Base-by-base conservation (phyloP, 2,797 vertebrate species). In the Pangasius krempfi region DNA sequence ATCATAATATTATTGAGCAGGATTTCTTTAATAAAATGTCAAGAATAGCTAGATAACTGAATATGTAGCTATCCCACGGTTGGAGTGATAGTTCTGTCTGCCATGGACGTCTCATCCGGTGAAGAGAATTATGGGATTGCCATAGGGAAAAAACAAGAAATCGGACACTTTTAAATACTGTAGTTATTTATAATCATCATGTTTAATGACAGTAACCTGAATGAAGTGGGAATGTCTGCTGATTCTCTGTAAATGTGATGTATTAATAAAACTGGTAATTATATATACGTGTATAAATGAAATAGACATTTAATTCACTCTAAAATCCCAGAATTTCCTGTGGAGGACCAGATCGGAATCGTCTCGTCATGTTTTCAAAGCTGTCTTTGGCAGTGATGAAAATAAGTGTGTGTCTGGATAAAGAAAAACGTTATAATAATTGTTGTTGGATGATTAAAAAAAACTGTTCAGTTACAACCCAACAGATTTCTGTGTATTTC, bases 201-300 rank as follows among this genome's bases (percentile, higher is more conserved):
- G 56, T 44, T 82, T 27, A 62, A 44, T 44, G 37, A 12, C 30
- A 52, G 5, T 16, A 54, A 18, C 14, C 75, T 54, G 75, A 52
- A 54, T 18, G n/a, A n/a, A 5, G 37, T 44, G 30, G 30, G 66
- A 70, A 70, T 47, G 33, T 76, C 73, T 50, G 73, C 30, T 78
- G 52, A 10, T 56, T 81, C 20, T 81, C 78, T 81, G 54, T 58
- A 81, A 81, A 58, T 81, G 10, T 12, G 13, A 58, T 33, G 52
- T 56, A 79, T 79, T 54, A 54, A 52, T 79, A 22, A 47, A 79
- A 54, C 47, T 80, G 78, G 18, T 33, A 58, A 47, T 81, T 52
- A 37, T 40, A 44, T 82, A 25, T 40, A 30, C 13, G 60, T 81
- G 52, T 81, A 25, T 44, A 62, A 40, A 44, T 30, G 6, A 79